Conservation (phyloP, 2,113 vertebrate genomes). For the Alces alces region DNA sequence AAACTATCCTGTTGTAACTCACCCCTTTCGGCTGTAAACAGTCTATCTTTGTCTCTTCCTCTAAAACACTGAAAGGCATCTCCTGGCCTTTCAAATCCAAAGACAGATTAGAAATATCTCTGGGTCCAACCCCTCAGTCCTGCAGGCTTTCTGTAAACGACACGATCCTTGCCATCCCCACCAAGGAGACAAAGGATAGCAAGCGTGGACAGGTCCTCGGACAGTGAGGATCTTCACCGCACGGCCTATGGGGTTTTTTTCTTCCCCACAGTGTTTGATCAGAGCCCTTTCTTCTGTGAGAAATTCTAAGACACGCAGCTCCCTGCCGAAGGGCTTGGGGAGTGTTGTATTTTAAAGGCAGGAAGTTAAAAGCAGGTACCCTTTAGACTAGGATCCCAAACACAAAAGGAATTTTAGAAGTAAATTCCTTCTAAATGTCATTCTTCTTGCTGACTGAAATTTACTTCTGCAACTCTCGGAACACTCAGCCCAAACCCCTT, state of each 20-base stretch:
- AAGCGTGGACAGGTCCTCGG: slow-evolving; percentile 1
- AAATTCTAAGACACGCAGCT: slow-evolving; percentile 68
- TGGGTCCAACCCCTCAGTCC: neutral
- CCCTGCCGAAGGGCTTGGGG: slow-evolving; percentile 53
- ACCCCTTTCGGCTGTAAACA: neutral
- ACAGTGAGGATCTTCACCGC: slow-evolving; percentile 25
- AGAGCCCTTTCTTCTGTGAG: slow-evolving; percentile 70
- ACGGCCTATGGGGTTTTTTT: slow-evolving; percentile 15
- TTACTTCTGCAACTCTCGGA: neutral
- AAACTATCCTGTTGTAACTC: neutral
- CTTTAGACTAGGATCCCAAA: neutral
- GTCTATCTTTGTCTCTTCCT: slow-evolving; percentile 20
- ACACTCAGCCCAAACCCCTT: neutral
- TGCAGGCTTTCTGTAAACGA: neutral
- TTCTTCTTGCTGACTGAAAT: neutral
- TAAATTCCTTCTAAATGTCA: neutral
- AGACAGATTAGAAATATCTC: slow-evolving; percentile 21
- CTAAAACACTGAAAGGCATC: neutral
- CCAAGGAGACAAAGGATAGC: neutral
- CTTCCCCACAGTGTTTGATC: slow-evolving; percentile 27
- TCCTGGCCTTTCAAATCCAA: slow-evolving; percentile 1
- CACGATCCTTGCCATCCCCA: neutral
- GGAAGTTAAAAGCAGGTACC: neutral
- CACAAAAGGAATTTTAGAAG: neutral
- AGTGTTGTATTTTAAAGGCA: slow-evolving; percentile 20